Conservation (phyloP, 2,797 vertebrate genomes). For the Dromococcyx pavoninus region DNA sequence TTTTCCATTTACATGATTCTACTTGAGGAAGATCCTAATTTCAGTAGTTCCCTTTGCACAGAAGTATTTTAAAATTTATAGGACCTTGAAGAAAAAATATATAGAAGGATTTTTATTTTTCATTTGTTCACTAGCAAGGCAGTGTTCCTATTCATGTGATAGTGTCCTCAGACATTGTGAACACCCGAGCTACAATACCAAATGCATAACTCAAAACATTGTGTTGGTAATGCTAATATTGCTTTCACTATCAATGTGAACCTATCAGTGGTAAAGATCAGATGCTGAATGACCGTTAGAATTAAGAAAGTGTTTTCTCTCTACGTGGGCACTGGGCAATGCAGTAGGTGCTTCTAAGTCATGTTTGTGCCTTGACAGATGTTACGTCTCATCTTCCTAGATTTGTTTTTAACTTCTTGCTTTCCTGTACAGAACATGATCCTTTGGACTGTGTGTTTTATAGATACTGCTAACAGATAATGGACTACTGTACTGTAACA, state of each 20-base stretch:
- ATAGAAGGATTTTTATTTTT: neutral
- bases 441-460: neutral
- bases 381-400: neutral
- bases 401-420: neutral
- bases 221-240: neutral
- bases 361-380: neutral
- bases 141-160: neutral
- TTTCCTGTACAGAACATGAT: neutral
- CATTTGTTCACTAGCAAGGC: neutral
- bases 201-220: neutral
- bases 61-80: neutral
- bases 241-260: neutral
- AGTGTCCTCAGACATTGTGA: neutral
- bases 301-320: neutral
- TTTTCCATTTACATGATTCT: neutral
- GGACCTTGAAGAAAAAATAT: neutral
- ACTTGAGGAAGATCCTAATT: neutral
- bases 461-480: neutral
- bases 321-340: neutral
- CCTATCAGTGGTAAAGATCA: neutral
- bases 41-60: neutral
- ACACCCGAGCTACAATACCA: neutral
- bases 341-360: neutral
- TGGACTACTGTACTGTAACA: neutral
- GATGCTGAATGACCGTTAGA: neutral